Percentiles rank a stretch among this genome's conserved stretches.
Conservation (phyloP, 2,888 invertebrate species). For the Salpingus planirostris region DNA sequence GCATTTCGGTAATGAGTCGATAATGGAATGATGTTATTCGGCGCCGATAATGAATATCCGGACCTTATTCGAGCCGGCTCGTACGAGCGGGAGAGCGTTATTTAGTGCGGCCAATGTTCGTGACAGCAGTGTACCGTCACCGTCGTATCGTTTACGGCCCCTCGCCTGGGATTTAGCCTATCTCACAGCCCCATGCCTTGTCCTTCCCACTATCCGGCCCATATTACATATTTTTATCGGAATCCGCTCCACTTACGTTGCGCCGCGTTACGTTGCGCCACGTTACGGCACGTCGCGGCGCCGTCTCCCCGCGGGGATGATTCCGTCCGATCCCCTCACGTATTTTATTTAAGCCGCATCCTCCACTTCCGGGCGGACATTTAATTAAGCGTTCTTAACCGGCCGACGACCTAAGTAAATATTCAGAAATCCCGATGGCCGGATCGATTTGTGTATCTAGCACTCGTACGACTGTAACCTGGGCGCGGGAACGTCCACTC, state of each 20-base stretch:
- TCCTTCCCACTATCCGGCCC: slow-evolving; percentile 8
- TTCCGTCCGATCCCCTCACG: slow-evolving; percentile 7
- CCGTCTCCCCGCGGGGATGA: slow-evolving; percentile 3
- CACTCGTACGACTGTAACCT: too few species aligned
- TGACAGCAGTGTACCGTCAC: slow-evolving; percentile 4
- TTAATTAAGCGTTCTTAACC: slow-evolving; percentile 15
- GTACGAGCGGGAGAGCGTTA: slow-evolving; percentile 6
- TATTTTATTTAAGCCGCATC: slow-evolving; percentile 12
- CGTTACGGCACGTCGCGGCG: slow-evolving; percentile 3
- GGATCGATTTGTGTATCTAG: too few species aligned
- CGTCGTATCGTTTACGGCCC: slow-evolving; percentile 6
- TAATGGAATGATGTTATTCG: slow-evolving; percentile 8
- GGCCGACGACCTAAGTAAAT: slow-evolving; percentile 8
- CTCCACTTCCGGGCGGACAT: slow-evolving; percentile 9
- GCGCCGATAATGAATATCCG: slow-evolving; percentile 10
- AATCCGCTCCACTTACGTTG: slow-evolving; percentile 1
- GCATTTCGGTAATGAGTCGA: slow-evolving; percentile 9
- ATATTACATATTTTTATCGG: slow-evolving; percentile 8
- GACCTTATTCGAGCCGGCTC: slow-evolving; percentile 3
- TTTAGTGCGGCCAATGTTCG: slow-evolving; percentile 8
- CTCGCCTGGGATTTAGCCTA: slow-evolving; percentile 8
- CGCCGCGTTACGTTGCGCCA: slow-evolving; percentile 6
- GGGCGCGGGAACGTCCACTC: too few species aligned
- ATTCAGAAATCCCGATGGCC: slow-evolving; percentile 14
- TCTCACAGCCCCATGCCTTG: slow-evolving; percentile 7